These are phyloP conservation scores for Perccottus glenii DNA, from an alignment of 2,113 vertebrate species.

Conservation along the genomic window DNA sequence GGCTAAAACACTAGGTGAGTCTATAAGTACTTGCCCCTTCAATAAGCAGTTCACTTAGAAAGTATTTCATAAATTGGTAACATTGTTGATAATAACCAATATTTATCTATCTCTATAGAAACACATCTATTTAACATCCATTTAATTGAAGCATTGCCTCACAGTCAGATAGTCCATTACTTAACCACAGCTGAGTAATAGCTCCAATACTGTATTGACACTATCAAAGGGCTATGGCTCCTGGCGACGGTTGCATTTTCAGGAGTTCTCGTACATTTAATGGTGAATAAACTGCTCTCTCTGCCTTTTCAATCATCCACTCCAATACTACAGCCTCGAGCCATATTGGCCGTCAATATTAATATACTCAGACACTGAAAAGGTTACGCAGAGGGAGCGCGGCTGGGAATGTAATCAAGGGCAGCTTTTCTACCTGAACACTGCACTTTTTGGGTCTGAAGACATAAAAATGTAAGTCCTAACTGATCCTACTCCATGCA, in stretches of 20 bases:
- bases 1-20: too few species aligned
- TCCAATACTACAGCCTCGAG: slow-evolving; percentile 62
- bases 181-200: slow-evolving; percentile 48
- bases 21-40: too few species aligned
- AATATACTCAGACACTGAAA: slow-evolving; percentile 74
- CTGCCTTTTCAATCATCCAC: slow-evolving; percentile 70
- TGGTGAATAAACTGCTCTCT: slow-evolving; percentile 71
- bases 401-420: slow-evolving; percentile 60
- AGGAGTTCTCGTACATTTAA: slow-evolving; percentile 64
- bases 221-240: slow-evolving; percentile 41
- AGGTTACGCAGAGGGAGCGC: slow-evolving; percentile 45
- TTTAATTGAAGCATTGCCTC: slow-evolving; percentile 33
- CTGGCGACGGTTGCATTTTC: slow-evolving; percentile 56
- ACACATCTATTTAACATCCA: slow-evolving; percentile 26
- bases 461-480: slow-evolving; percentile 25
- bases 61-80: too few species aligned
- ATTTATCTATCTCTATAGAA: too few species aligned
- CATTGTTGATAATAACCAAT: too few species aligned
- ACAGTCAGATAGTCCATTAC: slow-evolving; percentile 29
- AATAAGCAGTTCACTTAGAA: too few species aligned
- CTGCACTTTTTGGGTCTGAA: slow-evolving; percentile 36
- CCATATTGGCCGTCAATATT: slow-evolving; percentile 78
- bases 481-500: slow-evolving; percentile 7
- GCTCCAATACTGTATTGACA: slow-evolving; percentile 46
- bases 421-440: slow-evolving; percentile 46